Percentiles rank a stretch among this genome's conserved stretches.
Evolutionary conservation across 2,113 vertebrate genomes (phyloP).

Genomic region (Meleagris gallopavo): DNA sequence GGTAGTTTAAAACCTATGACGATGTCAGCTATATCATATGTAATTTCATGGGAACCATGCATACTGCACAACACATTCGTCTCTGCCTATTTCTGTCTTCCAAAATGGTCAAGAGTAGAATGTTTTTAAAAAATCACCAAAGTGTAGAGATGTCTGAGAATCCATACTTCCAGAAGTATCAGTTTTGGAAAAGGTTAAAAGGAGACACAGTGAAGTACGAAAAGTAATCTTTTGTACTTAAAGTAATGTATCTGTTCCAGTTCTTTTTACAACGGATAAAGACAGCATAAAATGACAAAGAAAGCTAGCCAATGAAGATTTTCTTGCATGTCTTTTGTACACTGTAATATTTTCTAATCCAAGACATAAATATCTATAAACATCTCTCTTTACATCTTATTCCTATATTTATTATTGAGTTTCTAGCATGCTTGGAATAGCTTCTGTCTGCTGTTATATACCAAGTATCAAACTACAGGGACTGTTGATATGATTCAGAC

Average conservation of each 20-base stretch:
- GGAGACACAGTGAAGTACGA: neutral
- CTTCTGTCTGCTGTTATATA: neutral
- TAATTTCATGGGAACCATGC: neutral
- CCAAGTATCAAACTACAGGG: neutral
- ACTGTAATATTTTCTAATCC: neutral
- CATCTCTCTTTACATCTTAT: neutral
- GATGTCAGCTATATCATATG: neutral
- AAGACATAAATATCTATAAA: neutral
- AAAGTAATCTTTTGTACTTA: neutral
- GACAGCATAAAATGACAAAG: neutral
- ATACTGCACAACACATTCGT: neutral
- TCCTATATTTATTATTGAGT: neutral
- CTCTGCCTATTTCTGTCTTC: neutral
- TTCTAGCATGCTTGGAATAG: neutral
- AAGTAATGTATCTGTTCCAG: neutral
- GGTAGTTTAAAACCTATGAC: neutral
- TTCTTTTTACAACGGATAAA: neutral
- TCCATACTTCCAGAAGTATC: neutral
- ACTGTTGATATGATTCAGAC: accelerated
- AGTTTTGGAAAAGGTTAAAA: neutral
- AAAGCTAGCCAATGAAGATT: neutral
- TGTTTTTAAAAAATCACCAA: neutral
- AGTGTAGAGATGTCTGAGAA: neutral
- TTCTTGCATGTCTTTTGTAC: neutral
- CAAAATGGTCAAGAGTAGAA: neutral